Evolutionary conservation across 2,888 invertebrate species (phyloP).

Genomic region (Lucinisca nassula): DNA sequence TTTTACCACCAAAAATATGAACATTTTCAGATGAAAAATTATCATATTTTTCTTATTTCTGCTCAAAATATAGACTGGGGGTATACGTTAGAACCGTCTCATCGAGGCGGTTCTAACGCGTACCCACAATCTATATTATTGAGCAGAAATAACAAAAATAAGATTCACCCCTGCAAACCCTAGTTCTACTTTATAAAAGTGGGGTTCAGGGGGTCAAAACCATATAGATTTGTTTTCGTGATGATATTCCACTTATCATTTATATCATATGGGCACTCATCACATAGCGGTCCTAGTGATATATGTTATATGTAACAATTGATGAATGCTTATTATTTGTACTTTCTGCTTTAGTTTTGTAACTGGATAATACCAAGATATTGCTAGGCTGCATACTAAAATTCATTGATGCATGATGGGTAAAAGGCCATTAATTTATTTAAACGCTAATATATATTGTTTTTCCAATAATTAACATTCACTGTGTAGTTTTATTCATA

Average conservation of each 20-base stretch:
- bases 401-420: not conserved
- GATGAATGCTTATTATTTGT: not conserved
- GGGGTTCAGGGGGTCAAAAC: no score
- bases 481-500: not conserved
- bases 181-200: no score
- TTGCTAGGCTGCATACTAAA: not conserved
- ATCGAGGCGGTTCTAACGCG: no score
- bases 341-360: not conserved
- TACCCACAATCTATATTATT: no score
- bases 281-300: not conserved
- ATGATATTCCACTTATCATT: not conserved
- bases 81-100: no score
- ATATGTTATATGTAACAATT: not conserved
- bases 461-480: not conserved
- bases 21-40: no score
- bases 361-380: not conserved
- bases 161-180: no score
- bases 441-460: not conserved
- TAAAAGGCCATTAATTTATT: not conserved
- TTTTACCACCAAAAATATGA: no score
- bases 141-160: no score
- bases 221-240: no score
- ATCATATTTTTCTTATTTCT: no score
- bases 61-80: no score
- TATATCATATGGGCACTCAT: not conserved